These are phyloP conservation scores for Pempheris klunzingeri DNA, from an alignment of 2,797 vertebrate genomes.

Conservation along the genomic window DNA sequence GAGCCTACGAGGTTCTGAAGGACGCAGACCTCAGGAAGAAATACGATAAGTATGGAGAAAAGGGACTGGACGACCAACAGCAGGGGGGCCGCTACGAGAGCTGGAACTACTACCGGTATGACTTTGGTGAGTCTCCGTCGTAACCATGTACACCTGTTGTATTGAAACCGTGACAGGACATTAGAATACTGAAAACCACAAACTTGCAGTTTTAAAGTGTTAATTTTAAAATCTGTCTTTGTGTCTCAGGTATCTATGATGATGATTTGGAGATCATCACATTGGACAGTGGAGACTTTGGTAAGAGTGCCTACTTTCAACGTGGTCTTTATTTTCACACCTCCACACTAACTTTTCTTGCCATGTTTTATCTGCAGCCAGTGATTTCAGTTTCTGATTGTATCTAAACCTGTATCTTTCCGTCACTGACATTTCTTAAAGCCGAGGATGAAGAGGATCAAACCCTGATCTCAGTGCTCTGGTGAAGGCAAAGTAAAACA, in stretches of 20 bases:
- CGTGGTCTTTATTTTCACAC: too few relatives aligned
- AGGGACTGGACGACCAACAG: slow-evolving; percentile 91
- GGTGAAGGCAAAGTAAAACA: too few relatives aligned
- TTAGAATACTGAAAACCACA: neutral
- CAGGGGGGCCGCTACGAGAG: slow-evolving; percentile 95
- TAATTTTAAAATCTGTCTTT: slow-evolving; percentile 6
- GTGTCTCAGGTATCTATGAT: slow-evolving; percentile 94
- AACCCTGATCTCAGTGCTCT: too few relatives aligned
- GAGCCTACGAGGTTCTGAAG: slow-evolving; percentile 97
- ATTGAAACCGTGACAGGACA: neutral
- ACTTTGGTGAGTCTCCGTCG: slow-evolving; percentile 88
- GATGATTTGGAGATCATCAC: slow-evolving; percentile 98
- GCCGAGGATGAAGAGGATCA: too few relatives aligned
- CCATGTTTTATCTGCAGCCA: neutral
- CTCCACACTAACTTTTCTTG: too few relatives aligned
- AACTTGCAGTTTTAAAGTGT: neutral
- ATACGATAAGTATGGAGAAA: slow-evolving; percentile 98
- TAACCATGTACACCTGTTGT: neutral
- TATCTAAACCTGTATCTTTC: too few relatives aligned
- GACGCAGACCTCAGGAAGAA: slow-evolving; percentile 97
- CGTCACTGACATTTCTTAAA: too few relatives aligned
- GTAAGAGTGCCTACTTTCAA: slow-evolving; percentile 79
- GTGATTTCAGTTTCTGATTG: neutral
- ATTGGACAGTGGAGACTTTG: slow-evolving; percentile 96
- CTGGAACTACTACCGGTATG: slow-evolving; percentile 97